Base-by-base conservation (phyloP, 2,888 invertebrate genomes). In the Ceraclea dissimilis region DNA sequence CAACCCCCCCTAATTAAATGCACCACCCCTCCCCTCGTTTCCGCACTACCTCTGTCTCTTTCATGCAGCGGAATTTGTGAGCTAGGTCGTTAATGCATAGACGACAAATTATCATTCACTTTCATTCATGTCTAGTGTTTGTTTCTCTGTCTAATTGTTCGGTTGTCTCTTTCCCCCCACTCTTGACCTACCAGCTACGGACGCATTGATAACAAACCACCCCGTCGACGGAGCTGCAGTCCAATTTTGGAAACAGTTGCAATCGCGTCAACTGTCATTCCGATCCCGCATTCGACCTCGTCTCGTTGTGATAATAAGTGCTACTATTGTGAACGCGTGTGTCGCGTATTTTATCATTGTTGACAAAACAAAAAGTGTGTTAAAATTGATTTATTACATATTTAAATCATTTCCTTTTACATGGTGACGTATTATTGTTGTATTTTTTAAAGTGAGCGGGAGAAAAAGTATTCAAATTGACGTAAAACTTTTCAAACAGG, bases 191-290 rank as follows among this genome's bases (percentile, higher is more conserved):
- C 50, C 52, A 57, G 60, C 57, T 57, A 57, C 54, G 21, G 21
- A 57, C 51, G 57, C 54, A 55, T 60, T 46, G 43, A 60, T 43
- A 60, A 60, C 55, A 57, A 57, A 18, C 56, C 53, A 22, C 34
- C 54, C 43, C 1, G 34, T 6, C 48, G n/a, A 13, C 17, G n/a
- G 20, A 17, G 10, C 10, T 11, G 5, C 58, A 57, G 21, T 57
- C 11, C 19, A 6, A 11, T 22, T 43, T 44, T 1, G 52, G 48
- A 26, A 13, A 5, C 39, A 39, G 39, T 39, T 39, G 39, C 39
- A 39, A 13, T 39, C 13, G 39, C 8, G 13, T 13, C n/a, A n/a
- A n/a, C n/a, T n/a, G n/a, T n/a, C n/a, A n/a, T n/a, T n/a, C n/a
- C 39, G 13, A 39, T 39, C 39, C 16, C 39, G 39, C 2, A 13